These are phyloP conservation scores for Drosophila sturtevanti DNA, from an alignment of 1,140 invertebrate species.

Conservation along the genomic window DNA sequence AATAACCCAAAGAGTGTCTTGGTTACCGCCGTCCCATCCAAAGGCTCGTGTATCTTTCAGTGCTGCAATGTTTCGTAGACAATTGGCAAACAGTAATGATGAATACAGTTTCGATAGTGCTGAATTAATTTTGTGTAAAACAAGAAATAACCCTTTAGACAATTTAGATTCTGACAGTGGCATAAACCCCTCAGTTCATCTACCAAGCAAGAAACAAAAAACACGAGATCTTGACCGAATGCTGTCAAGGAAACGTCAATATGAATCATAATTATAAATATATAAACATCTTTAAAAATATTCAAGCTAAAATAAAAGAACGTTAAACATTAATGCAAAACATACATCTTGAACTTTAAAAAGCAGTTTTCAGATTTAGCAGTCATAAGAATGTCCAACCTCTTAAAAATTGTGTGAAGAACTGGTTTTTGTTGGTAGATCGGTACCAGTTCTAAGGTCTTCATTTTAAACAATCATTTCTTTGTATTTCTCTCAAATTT, in stretches of 20 bases:
- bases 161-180: constrained; percentile 30
- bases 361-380: too few species aligned
- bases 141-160: constrained; percentile 23
- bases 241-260: constrained; percentile 47
- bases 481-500: constrained; percentile 19
- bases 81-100: constrained; percentile 81
- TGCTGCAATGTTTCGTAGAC: constrained; percentile 91
- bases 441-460: neutral
- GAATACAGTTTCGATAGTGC: constrained; percentile 52
- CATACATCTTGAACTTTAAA: too few species aligned
- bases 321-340: neutral
- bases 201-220: constrained; percentile 52
- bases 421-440: neutral
- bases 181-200: constrained; percentile 1
- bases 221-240: constrained; percentile 56
- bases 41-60: constrained; percentile 90
- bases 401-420: neutral
- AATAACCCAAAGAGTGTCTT: constrained; percentile 87
- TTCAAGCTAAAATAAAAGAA: neutral
- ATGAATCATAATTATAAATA: constrained; percentile 35
- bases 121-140: constrained; percentile 18
- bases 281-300: neutral
- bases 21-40: constrained; percentile 97
- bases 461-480: neutral
- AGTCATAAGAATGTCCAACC: too few species aligned